Base-by-base conservation (phyloP, 2,113 vertebrate species). In the Rattus rattus region DNA sequence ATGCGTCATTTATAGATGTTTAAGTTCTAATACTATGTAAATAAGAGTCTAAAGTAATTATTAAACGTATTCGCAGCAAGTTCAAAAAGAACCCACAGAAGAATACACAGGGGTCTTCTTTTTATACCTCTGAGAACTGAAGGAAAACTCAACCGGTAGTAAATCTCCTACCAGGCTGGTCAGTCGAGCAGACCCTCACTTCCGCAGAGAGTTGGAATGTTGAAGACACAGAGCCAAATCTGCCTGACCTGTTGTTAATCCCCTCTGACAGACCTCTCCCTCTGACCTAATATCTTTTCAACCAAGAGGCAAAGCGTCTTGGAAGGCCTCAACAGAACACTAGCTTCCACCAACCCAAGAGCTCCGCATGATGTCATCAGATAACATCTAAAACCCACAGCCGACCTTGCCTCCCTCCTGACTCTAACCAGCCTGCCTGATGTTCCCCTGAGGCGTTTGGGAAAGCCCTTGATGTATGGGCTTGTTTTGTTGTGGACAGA, bases 1-100 rank as follows among this genome's bases (percentile, higher is more conserved):
- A 49, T 91, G 24, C 75, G 81, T 83, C 69, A 92, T 54, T 94
- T 80, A 72, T 22, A 86, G 77, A 63, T 10, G 86, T 75, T 80
- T 95, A 84, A 90, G 59, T 54, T n/a, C 30, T 91, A 52, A 16
- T 89, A 77, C 56, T 72, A 89, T 33, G 67, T 43, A 93, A 96
- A 94, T 47, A 92, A 88, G 52, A 69, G 47, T 69, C 43, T 73
- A 61, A 90, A 91, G 52, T 93, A 92, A 80, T 91, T 65, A 16
- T 43, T 88, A 70, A 93, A 91, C 13, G 24, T 39, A 7, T 69
- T 80, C 75, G 88, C 36, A 79, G 26, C 73, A 81, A 65, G 24
- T 69, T 59, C 73, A 13, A 75, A 95, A 89, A 95, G 92, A 94
- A 93, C 0, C 9, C 30, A n/a, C 61, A 76, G 69, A 69, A 69